phyloP scores from a whole-genome alignment of 2,888 invertebrate species.

The Perithous albicinctus region DNA sequence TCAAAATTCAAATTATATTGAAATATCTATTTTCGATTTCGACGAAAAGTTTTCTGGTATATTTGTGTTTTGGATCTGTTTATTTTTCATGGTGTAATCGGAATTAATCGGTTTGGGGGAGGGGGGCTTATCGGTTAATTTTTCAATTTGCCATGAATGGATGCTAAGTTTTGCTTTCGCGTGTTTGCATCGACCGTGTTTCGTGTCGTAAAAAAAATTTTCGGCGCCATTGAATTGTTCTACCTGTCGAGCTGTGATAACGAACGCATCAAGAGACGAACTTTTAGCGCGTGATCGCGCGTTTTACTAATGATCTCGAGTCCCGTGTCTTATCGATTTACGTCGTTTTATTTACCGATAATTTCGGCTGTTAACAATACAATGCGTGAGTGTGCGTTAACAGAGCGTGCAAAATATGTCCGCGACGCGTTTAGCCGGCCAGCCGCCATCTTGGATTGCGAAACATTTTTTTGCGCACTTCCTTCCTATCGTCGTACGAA shows the following conservation, averaged over 20 bases:
- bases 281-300: not conserved
- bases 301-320: not conserved
- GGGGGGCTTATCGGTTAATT: not conserved
- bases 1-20: too few species aligned
- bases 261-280: not conserved
- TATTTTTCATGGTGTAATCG: too few species aligned
- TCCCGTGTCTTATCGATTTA: not conserved
- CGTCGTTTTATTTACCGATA: not conserved
- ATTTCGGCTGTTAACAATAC: not conserved
- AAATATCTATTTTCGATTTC: too few species aligned
- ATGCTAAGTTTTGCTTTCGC: not conserved
- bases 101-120: too few species aligned
- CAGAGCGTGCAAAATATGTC: not conserved
- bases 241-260: conserved; percentile 12
- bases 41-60: too few species aligned
- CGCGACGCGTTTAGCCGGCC: not conserved
- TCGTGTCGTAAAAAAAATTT: not conserved
- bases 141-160: not conserved
- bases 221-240: not conserved
- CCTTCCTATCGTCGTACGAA: not conserved
- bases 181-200: not conserved
- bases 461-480: not conserved
- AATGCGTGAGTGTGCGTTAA: not conserved
- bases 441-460: conserved; percentile 14
- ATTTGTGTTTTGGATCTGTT: too few species aligned